Percentiles rank a stretch among this genome's conserved stretches.
Evolutionary conservation across 2,797 vertebrate species (phyloP).

Genomic region (Coreius guichenoti): DNA sequence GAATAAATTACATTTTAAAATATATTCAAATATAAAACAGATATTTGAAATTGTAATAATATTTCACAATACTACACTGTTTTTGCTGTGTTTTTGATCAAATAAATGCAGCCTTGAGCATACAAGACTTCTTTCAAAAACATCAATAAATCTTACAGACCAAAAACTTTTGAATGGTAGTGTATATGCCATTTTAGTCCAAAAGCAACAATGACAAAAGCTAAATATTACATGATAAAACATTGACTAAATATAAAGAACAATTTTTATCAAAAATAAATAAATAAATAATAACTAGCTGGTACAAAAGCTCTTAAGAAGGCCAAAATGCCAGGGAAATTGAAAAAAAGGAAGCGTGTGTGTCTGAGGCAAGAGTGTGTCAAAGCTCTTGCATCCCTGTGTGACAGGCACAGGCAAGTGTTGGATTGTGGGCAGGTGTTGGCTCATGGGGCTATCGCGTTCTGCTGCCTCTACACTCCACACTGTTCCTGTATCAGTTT

Average conservation of each 20-base stretch:
- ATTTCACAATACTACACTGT: background rate
- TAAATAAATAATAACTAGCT: background rate
- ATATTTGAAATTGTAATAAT: background rate
- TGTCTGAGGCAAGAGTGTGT: background rate
- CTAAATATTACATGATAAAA: background rate
- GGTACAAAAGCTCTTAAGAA: background rate
- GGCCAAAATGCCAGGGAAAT: slow-evolving; percentile 1
- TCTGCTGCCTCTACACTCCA: slow-evolving; percentile 59
- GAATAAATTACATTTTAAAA: background rate
- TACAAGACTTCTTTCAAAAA: background rate
- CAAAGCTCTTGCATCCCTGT: slow-evolving; percentile 43
- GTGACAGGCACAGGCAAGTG: slow-evolving; percentile 67
- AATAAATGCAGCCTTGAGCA: background rate
- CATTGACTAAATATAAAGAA: background rate
- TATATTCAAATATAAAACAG: background rate
- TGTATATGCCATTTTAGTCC: background rate
- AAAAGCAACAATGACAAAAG: background rate
- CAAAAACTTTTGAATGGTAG: background rate
- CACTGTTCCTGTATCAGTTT: slow-evolving; percentile 60
- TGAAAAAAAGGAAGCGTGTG: background rate
- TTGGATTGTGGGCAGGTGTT: slow-evolving; percentile 57
- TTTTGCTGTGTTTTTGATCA: background rate
- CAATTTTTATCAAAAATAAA: background rate
- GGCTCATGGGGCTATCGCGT: slow-evolving; percentile 58
- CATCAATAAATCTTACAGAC: background rate